Evolutionary conservation across 2,113 vertebrate genomes (phyloP), one percentile per base, ranked within the genome.

Genomic region (Athene cunicularia): DNA sequence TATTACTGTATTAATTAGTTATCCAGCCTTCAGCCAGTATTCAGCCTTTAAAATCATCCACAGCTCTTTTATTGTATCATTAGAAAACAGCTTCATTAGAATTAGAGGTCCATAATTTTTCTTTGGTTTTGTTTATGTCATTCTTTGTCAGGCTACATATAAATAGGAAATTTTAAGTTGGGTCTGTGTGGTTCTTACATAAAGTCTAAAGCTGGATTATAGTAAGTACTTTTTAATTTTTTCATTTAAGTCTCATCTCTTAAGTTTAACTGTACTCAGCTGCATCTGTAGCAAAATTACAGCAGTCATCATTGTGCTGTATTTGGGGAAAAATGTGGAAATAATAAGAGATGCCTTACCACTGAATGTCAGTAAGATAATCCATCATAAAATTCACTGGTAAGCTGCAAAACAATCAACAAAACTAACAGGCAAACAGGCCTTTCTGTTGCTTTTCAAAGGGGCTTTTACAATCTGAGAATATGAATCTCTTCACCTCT

Each of bases 161-260:
- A 90, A 89, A 67, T 39, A 75, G 23, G 13, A 87, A 75, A 39
- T 75, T 82, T 91, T 56, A 74, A 79, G 87, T 60, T 83, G 22
- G 27, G 50, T 93, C 55, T 94, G 17, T 88, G 63, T 33, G 26
- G 15, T 70, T 63, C 75, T 90, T 96, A 88, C 52, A 88, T 93
- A 55, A 96, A 88, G 16, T 75, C 55, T 93, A 86, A 88, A 92
- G 63, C 52, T 93, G 92, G 80, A 90, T 95, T 93, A 75, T 76
- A 33, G n/a, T 86, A 89, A 92, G 88, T 88, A 82, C 53, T 55
- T 79, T 47, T 55, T 85, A 49, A 23, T 66, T 68, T 90, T 94
- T 88, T n/a, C 53, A 39, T 60, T 32, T 56, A 62, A 80, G n/a
- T 86, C 66, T 88, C 47, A 49, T 43, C 19, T 80, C 30, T 56